These are phyloP conservation scores for Chlorodrepanis virens DNA, from an alignment of 2,113 vertebrate species.

Conservation along the genomic window DNA sequence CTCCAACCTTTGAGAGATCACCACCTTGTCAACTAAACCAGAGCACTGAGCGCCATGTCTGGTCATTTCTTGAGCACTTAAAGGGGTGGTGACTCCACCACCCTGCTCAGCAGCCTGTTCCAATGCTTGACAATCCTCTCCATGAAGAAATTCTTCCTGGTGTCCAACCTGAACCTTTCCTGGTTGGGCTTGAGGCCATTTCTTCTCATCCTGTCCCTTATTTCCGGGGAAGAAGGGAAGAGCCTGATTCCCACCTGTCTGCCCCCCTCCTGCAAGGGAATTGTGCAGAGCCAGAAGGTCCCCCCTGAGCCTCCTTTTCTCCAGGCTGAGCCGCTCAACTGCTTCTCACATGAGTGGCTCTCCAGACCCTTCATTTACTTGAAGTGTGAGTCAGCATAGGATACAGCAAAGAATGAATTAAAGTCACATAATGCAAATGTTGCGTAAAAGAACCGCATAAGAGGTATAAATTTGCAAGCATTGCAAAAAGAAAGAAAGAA, in stretches of 20 bases:
- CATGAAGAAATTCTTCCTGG: background rate
- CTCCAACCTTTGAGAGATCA: background rate
- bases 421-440: background rate
- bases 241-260: accelerated
- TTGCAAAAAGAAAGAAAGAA: background rate
- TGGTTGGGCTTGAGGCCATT: background rate
- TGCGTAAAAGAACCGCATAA: background rate
- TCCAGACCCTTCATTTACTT: background rate
- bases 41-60: background rate
- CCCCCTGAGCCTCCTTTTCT: background rate
- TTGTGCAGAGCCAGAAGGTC: background rate
- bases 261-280: background rate
- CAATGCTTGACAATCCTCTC: background rate
- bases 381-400: background rate
- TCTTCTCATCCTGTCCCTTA: background rate
- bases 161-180: background rate
- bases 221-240: background rate
- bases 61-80: background rate
- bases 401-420: background rate
- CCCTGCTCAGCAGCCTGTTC: background rate
- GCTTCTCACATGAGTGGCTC: background rate
- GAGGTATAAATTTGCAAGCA: background rate
- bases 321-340: background rate
- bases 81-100: background rate
- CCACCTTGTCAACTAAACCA: background rate